Percentiles rank a stretch among this genome's conserved stretches.
Conservation (phyloP, 2,113 vertebrate genomes). For the Megatriorchis doriae region DNA sequence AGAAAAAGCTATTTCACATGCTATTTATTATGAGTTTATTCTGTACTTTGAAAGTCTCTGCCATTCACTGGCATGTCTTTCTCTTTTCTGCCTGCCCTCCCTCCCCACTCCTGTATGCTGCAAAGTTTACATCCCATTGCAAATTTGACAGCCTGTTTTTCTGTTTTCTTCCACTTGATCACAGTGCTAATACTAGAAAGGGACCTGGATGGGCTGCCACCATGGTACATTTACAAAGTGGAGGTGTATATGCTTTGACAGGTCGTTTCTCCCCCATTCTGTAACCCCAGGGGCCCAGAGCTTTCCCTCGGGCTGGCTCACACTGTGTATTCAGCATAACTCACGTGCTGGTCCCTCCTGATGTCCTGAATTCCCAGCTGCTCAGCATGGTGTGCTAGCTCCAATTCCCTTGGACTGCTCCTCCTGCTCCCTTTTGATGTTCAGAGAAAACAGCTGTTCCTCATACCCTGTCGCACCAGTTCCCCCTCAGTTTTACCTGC, state of each 20-base stretch:
- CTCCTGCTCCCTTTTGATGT: slow-evolving; percentile 25
- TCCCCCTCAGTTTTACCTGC: neutral
- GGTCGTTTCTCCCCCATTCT: neutral
- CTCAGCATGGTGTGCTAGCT: slow-evolving; percentile 9
- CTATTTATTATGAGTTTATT: neutral
- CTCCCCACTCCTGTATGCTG: neutral
- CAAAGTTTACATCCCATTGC: neutral
- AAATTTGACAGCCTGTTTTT: neutral
- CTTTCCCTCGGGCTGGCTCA: neutral
- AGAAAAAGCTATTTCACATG: neutral
- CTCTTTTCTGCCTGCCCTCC: neutral
- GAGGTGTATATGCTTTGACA: neutral
- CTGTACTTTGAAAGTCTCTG: neutral
- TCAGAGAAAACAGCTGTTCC: slow-evolving; percentile 22
- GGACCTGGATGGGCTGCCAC: neutral
- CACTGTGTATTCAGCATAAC: neutral
- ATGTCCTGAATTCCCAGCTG: slow-evolving; percentile 30
- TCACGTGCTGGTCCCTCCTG: neutral
- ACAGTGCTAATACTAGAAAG: neutral
- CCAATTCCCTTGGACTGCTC: neutral
- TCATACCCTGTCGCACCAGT: neutral
- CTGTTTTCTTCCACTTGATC: neutral
- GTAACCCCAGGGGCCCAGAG: neutral
- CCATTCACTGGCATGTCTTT: neutral
- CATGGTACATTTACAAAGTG: neutral